Evolutionary conservation across 2,113 vertebrate species (phyloP).

Genomic region (Corythoichthys haematopterus): DNA sequence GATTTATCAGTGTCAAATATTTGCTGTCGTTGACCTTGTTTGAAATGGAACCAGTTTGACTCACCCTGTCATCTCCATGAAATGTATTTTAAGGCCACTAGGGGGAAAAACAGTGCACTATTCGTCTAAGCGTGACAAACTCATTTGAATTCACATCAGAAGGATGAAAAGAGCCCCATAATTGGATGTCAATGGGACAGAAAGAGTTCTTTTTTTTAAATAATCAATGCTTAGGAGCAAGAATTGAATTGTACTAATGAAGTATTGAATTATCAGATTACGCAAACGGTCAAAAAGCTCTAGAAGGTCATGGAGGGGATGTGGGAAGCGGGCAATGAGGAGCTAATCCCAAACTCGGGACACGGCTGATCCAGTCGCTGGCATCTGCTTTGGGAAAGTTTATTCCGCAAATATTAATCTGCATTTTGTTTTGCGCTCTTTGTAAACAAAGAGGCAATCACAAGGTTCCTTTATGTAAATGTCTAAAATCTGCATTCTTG

Average conservation of each 20-base stretch:
- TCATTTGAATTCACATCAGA: no score
- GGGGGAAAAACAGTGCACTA: no score
- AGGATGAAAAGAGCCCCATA: no score
- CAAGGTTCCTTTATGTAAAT: no score
- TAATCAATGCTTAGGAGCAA: no score
- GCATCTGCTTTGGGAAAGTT: slow-evolving; percentile 8
- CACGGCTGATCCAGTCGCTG: slow-evolving; percentile 36
- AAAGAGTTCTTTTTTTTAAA: no score
- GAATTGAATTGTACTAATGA: not conserved
- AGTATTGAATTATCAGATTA: not conserved
- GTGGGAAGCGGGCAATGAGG: not conserved
- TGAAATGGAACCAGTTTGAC: not conserved
- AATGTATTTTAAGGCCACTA: no score
- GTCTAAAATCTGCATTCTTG: not conserved
- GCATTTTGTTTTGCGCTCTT: not conserved
- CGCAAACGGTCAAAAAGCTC: not conserved
- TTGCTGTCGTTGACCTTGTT: slow-evolving; percentile 4
- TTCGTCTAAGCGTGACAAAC: no score
- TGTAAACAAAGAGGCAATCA: not conserved
- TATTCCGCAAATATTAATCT: not conserved
- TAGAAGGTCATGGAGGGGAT: slow-evolving; percentile 1
- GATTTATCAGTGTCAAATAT: slow-evolving; percentile 33
- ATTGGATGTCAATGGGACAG: no score
- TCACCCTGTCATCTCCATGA: not conserved
- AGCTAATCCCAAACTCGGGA: slow-evolving; percentile 60